Evolutionary conservation across 2,888 invertebrate species (phyloP).

Genomic region (Poecilus cupreus): DNA sequence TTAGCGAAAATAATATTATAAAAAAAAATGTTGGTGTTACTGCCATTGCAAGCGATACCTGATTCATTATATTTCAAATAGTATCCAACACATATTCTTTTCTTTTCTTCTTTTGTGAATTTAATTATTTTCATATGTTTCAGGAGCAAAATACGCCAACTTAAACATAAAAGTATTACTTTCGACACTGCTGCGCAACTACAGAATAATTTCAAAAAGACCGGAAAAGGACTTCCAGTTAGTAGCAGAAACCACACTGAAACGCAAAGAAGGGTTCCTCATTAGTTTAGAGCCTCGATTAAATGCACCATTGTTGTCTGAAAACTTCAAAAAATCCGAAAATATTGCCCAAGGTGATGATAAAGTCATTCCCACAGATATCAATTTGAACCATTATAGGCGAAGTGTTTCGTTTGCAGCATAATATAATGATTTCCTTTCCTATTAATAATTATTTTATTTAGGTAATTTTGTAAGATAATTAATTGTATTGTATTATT

Average conservation of each 20-base stretch:
- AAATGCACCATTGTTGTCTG: conserved; percentile 6
- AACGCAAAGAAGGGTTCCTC: conserved; percentile 80
- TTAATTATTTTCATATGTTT: conserved; percentile 59
- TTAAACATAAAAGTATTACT: conserved; percentile 81
- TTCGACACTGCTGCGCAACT: conserved; percentile 80
- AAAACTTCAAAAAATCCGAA: neutral
- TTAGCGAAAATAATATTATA: no score
- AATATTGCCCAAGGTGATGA: neutral
- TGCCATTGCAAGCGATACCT: no score
- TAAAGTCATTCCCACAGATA: neutral
- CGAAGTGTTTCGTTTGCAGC: conserved; percentile 9
- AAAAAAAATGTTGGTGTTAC: no score
- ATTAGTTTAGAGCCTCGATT: conserved; percentile 62
- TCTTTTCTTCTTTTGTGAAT: no score
- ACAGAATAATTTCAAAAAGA: conserved; percentile 76
- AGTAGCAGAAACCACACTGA: conserved; percentile 80
- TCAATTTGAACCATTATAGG: neutral
- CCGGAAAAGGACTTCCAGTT: conserved; percentile 79
- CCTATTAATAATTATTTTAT: neutral
- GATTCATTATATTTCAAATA: neutral
- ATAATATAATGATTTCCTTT: neutral
- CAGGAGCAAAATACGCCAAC: conserved; percentile 82
- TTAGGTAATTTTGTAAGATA: neutral
- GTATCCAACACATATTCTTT: neutral
- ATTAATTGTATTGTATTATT: neutral